Evolutionary conservation across 2,113 vertebrate genomes (phyloP), one percentile per base, ranked within the genome.

Genomic region (Lepus americanus): DNA sequence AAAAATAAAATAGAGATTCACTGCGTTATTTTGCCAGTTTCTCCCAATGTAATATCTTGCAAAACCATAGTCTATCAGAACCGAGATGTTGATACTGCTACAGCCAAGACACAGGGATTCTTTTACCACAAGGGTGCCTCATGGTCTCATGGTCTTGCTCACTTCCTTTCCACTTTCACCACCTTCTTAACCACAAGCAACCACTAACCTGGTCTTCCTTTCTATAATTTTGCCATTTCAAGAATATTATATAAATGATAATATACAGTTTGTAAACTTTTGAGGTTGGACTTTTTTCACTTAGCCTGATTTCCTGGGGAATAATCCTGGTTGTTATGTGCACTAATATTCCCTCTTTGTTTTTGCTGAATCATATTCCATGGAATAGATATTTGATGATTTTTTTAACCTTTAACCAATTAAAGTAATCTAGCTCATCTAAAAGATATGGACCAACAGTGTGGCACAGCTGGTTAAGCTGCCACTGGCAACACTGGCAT

Each of bases 141-240:
- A 49, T 59, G n/a, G 12, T 53, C 4, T 29, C 51, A 86, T 9
- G 66, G 39, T 11, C 51, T 63, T 8, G 14, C 0, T 20, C 36
- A 70, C 23, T 70, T 82, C 29, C 77, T 3, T 59, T 9, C 55
- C 19, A 49, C 23, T 33, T 3, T 16, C 44, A 17, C 17, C 0
- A 11, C 19, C 3, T 80, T 76, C 55, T 72, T 25, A 29, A 14
- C 27, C 7, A 4, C 31, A 29, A 17, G 19, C 13, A 92, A 73
- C 64, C 81, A 94, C 14, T 66, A 72, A 39, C 25, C 10, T 39
- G 19, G 25, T 77, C 29, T 91, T 6, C 20, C n/a, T 78, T 61
- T 73, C 73, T 39, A 22, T 79, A 73, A 70, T 82, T 88, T 69
- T 92, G 19, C 44, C n/a, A 84, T 83, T 78, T 89, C 27, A 90